Base-by-base conservation (phyloP, 2,888 invertebrate species). In the Perithous albicinctus region DNA sequence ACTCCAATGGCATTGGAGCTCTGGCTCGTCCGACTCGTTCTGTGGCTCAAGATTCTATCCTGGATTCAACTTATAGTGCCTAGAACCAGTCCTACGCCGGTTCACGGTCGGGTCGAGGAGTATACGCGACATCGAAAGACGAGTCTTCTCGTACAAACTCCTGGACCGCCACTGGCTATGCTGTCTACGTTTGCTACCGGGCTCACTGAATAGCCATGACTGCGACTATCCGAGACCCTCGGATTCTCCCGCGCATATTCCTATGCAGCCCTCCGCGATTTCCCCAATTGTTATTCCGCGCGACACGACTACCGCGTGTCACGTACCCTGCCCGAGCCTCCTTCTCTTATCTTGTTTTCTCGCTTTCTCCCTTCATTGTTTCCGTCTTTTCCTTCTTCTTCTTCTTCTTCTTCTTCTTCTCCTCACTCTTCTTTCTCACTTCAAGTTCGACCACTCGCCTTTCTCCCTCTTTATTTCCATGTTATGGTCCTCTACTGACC, bases 231-330 rank as follows among this genome's bases (percentile, higher is more conserved):
- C 73, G 54, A 15, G 32, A 73, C 32, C 67, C 38, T 43, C 56
- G 70, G 59, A 67, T 72, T 61, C 75, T 35, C 70, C 7, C 70
- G 61, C 26, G 35, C 46, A 69, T 29, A 86, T 86, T 85, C 85
- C 86, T 87, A 87, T 87, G 86, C 87, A 87, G 78, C 87, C 84
- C 87, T 79, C 85, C 85, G 86, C 87, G 87, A 87, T 88, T 88
- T 86, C 81, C 82, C 87, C 88, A 87, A 90, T 91, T 91, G 90
- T 90, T 91, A 91, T 91, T 90, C 90, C 88, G 83, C 88, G 83
- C 85, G 88, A 87, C 86, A 84, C 86, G 86, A 83, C 85, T 78
- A 78, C 84, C 79, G 80, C 84, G 84, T 84, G 83, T 87, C 89
- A 89, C 89, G 89, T 89, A 89, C 86, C 46, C 54, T 48, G 59